Conservation (phyloP, 2,888 invertebrate genomes). For the Catonia carolina region DNA sequence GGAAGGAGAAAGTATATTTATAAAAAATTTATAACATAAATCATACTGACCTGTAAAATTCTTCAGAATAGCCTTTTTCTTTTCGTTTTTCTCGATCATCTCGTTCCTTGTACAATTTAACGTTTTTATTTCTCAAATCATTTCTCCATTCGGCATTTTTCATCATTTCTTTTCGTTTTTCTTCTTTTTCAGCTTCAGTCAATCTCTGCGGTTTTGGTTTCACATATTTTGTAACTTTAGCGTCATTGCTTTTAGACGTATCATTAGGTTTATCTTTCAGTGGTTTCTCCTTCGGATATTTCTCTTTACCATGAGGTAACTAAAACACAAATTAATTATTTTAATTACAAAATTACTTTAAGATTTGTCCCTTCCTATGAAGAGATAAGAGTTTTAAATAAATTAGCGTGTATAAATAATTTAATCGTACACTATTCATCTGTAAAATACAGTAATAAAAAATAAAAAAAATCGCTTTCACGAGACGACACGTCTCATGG, state of each 20-base stretch:
- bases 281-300: background rate
- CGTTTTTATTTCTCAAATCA: constrained; percentile 17
- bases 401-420: no score
- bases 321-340: no score
- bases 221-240: background rate
- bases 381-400: no score
- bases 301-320: no score
- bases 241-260: background rate
- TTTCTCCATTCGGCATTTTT: constrained; percentile 25
- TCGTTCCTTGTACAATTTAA: constrained; percentile 8
- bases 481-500: no score
- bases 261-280: background rate
- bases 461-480: no score
- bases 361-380: no score
- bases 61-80: constrained; percentile 12
- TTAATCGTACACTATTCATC: no score
- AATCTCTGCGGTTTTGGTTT: constrained; percentile 2
- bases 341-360: no score
- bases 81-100: constrained; percentile 16
- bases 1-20: background rate
- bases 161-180: constrained; percentile 19
- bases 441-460: no score
- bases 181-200: constrained; percentile 20
- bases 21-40: background rate
- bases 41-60: constrained; percentile 18